These are phyloP conservation scores for Epinephelus awoara DNA, from an alignment of 2,797 vertebrate species.

Conservation along the genomic window DNA sequence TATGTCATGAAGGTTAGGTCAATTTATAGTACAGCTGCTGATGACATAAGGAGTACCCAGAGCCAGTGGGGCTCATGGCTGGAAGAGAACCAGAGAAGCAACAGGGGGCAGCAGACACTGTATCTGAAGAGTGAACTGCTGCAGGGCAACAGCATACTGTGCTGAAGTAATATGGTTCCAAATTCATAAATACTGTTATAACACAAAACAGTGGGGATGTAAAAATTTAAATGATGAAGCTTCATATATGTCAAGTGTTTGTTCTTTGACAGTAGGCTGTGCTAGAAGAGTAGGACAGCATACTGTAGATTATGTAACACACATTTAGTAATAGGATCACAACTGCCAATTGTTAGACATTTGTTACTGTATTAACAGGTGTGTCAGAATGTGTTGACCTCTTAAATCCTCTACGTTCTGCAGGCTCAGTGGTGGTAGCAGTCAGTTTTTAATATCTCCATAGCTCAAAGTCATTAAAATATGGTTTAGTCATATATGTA, in stretches of 20 bases:
- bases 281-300: background rate
- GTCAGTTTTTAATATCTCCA: background rate
- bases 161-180: background rate
- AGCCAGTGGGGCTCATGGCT: constrained; percentile 1
- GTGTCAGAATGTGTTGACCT: background rate
- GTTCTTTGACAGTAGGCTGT: background rate
- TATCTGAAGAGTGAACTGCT: constrained; percentile 4
- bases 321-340: constrained; percentile 16
- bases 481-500: background rate
- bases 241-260: background rate
- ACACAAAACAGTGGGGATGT: background rate
- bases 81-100: constrained; percentile 27
- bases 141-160: background rate
- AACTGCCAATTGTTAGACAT: constrained; percentile 19
- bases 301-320: constrained; percentile 30
- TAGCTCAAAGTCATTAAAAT: background rate
- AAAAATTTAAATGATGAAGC: constrained; percentile 2
- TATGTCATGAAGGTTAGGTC: constrained; percentile 2
- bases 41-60: constrained; percentile 21
- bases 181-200: background rate
- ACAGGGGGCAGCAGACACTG: constrained; percentile 47
- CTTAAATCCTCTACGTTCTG: background rate
- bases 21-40: constrained; percentile 36
- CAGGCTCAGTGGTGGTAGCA: background rate
- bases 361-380: constrained; percentile 30